phyloP scores from a whole-genome alignment of 1,140 invertebrate species.

The Neelides sp. region DNA sequence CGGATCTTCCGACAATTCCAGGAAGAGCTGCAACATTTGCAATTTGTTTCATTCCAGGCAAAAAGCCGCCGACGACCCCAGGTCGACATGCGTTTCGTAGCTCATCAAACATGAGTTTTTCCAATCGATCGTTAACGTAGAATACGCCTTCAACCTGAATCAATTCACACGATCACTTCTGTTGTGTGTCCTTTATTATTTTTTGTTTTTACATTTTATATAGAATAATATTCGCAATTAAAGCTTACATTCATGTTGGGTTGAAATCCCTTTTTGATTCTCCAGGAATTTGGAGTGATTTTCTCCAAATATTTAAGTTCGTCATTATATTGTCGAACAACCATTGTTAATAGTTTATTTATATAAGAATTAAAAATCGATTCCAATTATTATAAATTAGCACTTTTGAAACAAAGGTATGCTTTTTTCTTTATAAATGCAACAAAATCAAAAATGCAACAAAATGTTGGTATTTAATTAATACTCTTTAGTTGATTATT shows the following conservation, averaged over 20 bases:
- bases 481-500: no score
- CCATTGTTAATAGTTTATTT: conserved; percentile 45
- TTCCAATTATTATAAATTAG: no score
- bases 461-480: no score
- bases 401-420: no score
- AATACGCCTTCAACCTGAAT: conserved; percentile 90
- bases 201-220: not conserved
- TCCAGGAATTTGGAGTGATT: conserved; percentile 70
- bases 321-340: conserved; percentile 82
- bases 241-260: conserved; percentile 90
- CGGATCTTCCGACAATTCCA: conserved; percentile 81
- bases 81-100: conserved; percentile 76
- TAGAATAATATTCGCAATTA: not conserved
- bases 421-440: no score
- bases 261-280: conserved; percentile 97
- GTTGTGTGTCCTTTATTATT: no score
- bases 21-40: conserved; percentile 98
- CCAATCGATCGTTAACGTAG: conserved; percentile 86
- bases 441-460: no score
- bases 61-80: conserved; percentile 82
- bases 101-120: conserved; percentile 97
- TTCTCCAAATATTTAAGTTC: conserved; percentile 89
- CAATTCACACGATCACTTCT: no score
- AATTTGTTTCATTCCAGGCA: conserved; percentile 98
- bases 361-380: not conserved